These are phyloP conservation scores for Antechinus flavipes DNA, from an alignment of 2,113 vertebrate species.

Conservation along the genomic window DNA sequence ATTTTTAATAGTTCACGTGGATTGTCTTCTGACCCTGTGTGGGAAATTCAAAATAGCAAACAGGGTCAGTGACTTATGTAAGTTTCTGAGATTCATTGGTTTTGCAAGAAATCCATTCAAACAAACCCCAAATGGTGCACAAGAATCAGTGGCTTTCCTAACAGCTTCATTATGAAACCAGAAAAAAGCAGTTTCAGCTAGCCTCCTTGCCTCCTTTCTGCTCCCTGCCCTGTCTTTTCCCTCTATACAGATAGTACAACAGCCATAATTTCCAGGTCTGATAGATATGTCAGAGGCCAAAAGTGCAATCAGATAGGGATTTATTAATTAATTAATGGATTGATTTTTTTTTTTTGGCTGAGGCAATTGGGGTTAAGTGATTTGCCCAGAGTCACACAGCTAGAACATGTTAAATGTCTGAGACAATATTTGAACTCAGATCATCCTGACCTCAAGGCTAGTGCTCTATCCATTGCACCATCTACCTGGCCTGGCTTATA, in stretches of 20 bases:
- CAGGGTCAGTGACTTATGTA: neutral
- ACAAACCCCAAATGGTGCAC: neutral
- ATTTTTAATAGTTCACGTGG: neutral
- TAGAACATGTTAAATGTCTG: no score
- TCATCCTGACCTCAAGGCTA: no score
- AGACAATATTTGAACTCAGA: no score
- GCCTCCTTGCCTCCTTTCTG: neutral
- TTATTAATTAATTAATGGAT: neutral
- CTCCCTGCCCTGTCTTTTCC: neutral
- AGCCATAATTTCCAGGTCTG: neutral
- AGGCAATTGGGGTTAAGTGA: no score
- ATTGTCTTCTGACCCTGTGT: neutral
- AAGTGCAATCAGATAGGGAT: neutral
- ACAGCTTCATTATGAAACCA: neutral
- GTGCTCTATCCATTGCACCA: no score
- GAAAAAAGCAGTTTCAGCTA: neutral
- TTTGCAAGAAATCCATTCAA: neutral
- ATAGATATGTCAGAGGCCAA: neutral
- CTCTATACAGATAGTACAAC: neutral
- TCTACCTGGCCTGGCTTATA: no score
- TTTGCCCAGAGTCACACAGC: no score
- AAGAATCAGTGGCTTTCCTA: neutral
- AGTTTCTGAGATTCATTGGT: neutral
- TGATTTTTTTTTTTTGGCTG: no score
- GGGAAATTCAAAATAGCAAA: neutral